These are phyloP conservation scores for Physella acuta DNA, from an alignment of 1,140 invertebrate genomes.

Conservation along the genomic window DNA sequence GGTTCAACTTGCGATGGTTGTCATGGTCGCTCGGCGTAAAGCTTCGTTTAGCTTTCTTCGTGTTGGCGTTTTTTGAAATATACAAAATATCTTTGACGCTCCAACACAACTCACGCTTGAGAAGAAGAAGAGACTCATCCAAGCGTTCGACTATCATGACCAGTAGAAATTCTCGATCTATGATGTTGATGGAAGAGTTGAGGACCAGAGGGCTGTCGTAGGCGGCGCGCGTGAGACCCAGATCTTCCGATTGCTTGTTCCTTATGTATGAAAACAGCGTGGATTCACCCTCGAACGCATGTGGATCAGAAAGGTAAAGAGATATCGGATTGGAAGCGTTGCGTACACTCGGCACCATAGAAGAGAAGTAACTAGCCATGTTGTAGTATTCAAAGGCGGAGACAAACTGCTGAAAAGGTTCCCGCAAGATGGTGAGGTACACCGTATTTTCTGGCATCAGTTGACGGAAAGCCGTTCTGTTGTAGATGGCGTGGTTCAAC, in stretches of 20 bases:
- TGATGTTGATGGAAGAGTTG: conserved; percentile 31
- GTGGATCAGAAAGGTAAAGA: background rate
- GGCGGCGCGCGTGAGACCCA: conserved; percentile 32
- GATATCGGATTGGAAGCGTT: conserved; percentile 16
- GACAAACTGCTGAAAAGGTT: conserved; percentile 43
- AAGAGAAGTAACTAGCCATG: conserved; percentile 13
- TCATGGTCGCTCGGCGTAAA: conserved; percentile 27
- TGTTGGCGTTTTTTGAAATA: conserved; percentile 39
- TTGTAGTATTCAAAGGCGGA: conserved; percentile 43
- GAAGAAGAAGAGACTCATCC: conserved; percentile 46
- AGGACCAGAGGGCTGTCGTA: conserved; percentile 31
- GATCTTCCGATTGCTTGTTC: conserved; percentile 46
- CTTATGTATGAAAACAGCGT: conserved; percentile 23
- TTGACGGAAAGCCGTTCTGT: conserved; percentile 25
- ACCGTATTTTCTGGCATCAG: conserved; percentile 39
- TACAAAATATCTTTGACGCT: conserved; percentile 47
- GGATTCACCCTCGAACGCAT: background rate
- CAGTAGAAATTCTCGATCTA: conserved; percentile 41
- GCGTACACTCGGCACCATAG: background rate
- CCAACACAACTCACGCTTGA: conserved; percentile 48
- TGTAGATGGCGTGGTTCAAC: conserved; percentile 40
- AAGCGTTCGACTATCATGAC: conserved; percentile 50
- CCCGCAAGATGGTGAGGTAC: conserved; percentile 43
- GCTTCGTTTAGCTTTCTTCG: conserved; percentile 22
- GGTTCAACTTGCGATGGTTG: conserved; percentile 29